These are phyloP conservation scores for Copidosoma aretas DNA, from an alignment of 2,888 invertebrate genomes.

Conservation along the genomic window DNA sequence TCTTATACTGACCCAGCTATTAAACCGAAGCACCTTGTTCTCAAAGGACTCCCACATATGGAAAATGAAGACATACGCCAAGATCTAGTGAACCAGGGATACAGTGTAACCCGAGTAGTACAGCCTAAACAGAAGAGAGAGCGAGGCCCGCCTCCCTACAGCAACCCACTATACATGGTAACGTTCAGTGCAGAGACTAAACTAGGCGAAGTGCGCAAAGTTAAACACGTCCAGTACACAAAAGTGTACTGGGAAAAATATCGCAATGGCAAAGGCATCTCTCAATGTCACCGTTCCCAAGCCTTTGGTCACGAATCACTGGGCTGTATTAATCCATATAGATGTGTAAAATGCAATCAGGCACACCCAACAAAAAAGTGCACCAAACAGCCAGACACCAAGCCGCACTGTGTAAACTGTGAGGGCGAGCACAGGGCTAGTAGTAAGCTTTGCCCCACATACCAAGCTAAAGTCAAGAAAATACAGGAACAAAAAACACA, in stretches of 20 bases:
- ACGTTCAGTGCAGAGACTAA: not conserved
- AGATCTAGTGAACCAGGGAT: not conserved
- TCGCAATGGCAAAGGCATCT: conserved; percentile 32
- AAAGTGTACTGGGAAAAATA: conserved; percentile 41
- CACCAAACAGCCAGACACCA: not conserved
- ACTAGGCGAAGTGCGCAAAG: not conserved
- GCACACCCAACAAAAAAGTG: not conserved
- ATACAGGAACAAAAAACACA: not conserved
- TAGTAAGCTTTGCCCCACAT: not conserved
- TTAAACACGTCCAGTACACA: not conserved
- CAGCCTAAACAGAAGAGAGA: conserved; percentile 2
- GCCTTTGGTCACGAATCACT: not conserved
- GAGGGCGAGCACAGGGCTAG: not conserved
- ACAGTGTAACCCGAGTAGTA: not conserved
- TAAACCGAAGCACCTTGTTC: conserved; percentile 38
- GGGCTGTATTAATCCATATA: not conserved
- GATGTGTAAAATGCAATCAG: not conserved
- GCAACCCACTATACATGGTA: conserved; percentile 1
- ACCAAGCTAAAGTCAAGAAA: not conserved
- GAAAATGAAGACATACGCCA: not conserved
- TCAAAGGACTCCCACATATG: conserved; percentile 33
- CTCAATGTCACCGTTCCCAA: conserved; percentile 13
- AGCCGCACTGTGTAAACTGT: not conserved
- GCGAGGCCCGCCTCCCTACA: not conserved
- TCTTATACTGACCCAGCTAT: conserved; percentile 33